Conservation (phyloP, 1,140 invertebrate species). For the Galleria mellonella region DNA sequence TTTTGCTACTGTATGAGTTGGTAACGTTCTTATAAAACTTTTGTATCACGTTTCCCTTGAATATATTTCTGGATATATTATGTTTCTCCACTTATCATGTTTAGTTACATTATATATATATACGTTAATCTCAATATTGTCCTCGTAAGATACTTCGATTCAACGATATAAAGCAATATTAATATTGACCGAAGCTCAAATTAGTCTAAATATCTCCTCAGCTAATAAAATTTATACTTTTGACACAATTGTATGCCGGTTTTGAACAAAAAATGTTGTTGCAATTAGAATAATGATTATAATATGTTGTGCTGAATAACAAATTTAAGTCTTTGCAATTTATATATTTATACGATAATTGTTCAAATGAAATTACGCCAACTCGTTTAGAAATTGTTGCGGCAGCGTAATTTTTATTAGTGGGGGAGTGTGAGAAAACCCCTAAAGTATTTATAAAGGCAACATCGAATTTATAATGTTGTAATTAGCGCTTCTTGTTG, state of each 20-base stretch:
- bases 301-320: not conserved
- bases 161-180: constrained; percentile 59
- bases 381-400: not conserved
- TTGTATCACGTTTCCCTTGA: constrained; percentile 20
- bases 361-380: not conserved
- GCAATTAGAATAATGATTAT: constrained; percentile 4
- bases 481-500: constrained; percentile 63
- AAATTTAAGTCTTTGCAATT: not conserved
- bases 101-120: not conserved
- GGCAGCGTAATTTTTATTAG: constrained; percentile 29
- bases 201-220: constrained; percentile 38
- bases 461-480: constrained; percentile 70
- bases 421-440: constrained; percentile 31
- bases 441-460: constrained; percentile 45
- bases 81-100: not conserved
- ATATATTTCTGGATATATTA: constrained; percentile 9
- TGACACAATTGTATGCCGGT: not conserved
- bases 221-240: constrained; percentile 24
- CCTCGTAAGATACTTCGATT: constrained; percentile 24
- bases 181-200: constrained; percentile 55
- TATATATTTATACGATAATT: not conserved
- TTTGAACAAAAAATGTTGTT: constrained; percentile 6
- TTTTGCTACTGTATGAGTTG: constrained; percentile 19
- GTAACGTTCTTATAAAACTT: constrained; percentile 14
- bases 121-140: constrained; percentile 6